Percentiles rank a stretch among this genome's conserved stretches.
These are phyloP conservation scores for Pandemis cinnamomeana DNA, from an alignment of 2,888 invertebrate genomes.

Conservation along the genomic window DNA sequence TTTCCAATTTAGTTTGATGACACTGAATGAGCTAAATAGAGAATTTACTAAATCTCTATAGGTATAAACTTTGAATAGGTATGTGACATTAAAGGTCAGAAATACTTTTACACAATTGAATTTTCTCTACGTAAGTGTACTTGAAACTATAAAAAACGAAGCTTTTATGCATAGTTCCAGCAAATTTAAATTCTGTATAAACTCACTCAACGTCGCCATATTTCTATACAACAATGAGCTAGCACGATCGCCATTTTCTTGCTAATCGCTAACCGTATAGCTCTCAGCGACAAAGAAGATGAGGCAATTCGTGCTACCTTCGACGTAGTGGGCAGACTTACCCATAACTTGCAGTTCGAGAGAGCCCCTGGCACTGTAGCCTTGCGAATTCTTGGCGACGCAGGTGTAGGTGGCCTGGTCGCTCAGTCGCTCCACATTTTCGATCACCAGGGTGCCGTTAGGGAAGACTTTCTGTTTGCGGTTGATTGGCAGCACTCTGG, in stretches of 20 bases:
- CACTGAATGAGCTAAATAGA: neutral
- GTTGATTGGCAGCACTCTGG: slow-evolving; percentile 94
- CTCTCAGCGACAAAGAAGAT: neutral
- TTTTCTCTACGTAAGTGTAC: no score
- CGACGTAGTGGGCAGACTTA: slow-evolving; percentile 82
- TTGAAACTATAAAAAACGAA: no score
- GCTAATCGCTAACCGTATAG: neutral
- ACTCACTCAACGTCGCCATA: neutral
- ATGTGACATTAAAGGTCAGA: neutral
- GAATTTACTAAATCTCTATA: neutral
- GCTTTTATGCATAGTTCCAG: no score
- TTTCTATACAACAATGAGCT: neutral
- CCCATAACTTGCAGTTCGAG: slow-evolving; percentile 98
- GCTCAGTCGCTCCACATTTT: slow-evolving; percentile 95
- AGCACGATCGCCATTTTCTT: slow-evolving; percentile 2
- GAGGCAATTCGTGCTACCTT: neutral
- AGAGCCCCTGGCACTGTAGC: slow-evolving; percentile 93
- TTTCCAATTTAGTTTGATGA: neutral
- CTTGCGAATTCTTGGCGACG: slow-evolving; percentile 95
- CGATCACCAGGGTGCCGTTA: slow-evolving; percentile 96
- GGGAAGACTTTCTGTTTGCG: slow-evolving; percentile 97
- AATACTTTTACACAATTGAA: neutral
- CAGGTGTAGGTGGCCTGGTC: slow-evolving; percentile 98
- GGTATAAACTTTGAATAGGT: neutral
- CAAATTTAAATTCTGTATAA: no score